Base-by-base conservation (phyloP, 2,797 vertebrate species). In the Falco berigora region DNA sequence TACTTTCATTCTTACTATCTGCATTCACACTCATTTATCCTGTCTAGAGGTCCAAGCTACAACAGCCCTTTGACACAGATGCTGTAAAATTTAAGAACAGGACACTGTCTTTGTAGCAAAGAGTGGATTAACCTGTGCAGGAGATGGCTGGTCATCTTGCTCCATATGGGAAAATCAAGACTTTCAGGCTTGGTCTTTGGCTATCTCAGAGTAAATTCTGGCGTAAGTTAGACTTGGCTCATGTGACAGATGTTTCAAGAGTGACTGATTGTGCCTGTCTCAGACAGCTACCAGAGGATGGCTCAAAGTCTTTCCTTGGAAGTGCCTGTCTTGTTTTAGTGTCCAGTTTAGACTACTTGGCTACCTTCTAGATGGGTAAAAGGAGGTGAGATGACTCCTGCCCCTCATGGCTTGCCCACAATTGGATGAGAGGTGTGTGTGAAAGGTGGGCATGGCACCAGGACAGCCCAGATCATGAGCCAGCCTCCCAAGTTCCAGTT, bases 181-280 rank as follows among this genome's bases (percentile, higher is more conserved):
- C 18, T 56, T 83, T n/a, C 17, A 63, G 23, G 6, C 25, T 79
- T 67, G 21, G 19, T 71, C 38, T 73, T 69, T 38, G 38, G 20
- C 32, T 69, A 7, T 66, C 24, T 69, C 22, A 25, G 36, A 63
- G n/a, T 55, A 58, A 68, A 80, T 59, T 27, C 11, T 44, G 19
- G 5, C 67, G 5, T 44, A 74, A 77, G 14, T 40, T 50, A 67
- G 22, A 52, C 38, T 74, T 56, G n/a, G 21, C 7, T 90, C 24
- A 8, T 77, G 80, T 73, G 52, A 46, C 10, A 34, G 8, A 7
- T 40, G 12, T 74, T 27, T 8, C 28, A 64, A 30, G 40, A 46
- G 14, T 46, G 42, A 50, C 4, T 36, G 42, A 49, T 50, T 0
- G 0, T 1, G 2, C 27, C 12, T 24, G 12, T 30, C 36, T 76